A percentile compares a stretch with the other conserved stretches of the same genome.
Conservation (phyloP, 2,888 invertebrate species). For the Coleophora deauratella region DNA sequence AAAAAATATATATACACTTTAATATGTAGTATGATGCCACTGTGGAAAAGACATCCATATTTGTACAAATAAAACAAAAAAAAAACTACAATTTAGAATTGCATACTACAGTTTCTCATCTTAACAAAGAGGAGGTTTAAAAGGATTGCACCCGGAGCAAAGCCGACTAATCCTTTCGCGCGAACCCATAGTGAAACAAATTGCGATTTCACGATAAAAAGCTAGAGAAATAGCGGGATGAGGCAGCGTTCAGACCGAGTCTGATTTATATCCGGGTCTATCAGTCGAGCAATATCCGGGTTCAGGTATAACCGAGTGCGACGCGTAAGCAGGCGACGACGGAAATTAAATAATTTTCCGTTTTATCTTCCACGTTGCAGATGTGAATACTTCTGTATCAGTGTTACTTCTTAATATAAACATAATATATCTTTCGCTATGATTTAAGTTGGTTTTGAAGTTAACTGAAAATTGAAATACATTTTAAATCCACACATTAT, state of each 20-base stretch:
- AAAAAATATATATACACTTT: no score
- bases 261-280: constrained; percentile 57
- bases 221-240: constrained; percentile 30
- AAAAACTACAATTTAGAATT: constrained; percentile 1
- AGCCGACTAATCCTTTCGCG: constrained; percentile 13
- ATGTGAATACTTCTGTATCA: constrained; percentile 17
- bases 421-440: no score
- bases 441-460: no score
- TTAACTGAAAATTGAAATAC: no score
- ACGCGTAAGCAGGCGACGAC: constrained; percentile 27
- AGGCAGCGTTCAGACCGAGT: constrained; percentile 29
- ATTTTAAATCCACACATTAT: no score
- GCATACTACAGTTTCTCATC: not conserved
- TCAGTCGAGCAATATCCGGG: constrained; percentile 52
- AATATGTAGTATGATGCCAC: no score
- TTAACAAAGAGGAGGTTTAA: constrained; percentile 3
- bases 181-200: constrained; percentile 16
- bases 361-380: constrained; percentile 24
- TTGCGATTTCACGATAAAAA: constrained; percentile 29
- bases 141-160: constrained; percentile 7
- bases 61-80: constrained; percentile 2
- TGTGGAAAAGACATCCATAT: no score
- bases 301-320: constrained; percentile 25
- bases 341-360: constrained; percentile 49
- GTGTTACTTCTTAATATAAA: no score